These are phyloP conservation scores for Eudasyphora cyanicolor DNA, from an alignment of 2,888 invertebrate species.

Conservation along the genomic window DNA sequence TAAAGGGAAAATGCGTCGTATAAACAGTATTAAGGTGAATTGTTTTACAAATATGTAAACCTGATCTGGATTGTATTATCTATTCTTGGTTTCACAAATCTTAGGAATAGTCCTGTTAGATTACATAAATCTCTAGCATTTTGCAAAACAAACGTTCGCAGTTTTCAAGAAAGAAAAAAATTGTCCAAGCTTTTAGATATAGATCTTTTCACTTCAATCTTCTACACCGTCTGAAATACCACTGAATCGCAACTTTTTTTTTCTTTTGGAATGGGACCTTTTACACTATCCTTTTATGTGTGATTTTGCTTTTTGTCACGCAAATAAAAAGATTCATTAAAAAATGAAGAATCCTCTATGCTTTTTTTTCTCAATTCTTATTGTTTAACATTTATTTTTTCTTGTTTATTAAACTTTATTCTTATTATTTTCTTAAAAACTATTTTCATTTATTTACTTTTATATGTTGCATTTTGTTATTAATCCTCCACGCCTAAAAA, in stretches of 20 bases:
- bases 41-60: no score
- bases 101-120: no score
- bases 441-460: slow-evolving; percentile 66
- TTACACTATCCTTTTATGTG: not conserved
- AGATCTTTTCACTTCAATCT: not conserved
- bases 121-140: no score
- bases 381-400: slow-evolving; percentile 51
- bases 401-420: slow-evolving; percentile 54
- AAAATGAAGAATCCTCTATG: not conserved
- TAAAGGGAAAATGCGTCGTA: no score
- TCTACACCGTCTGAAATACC: not conserved
- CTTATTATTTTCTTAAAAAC: slow-evolving; percentile 59
- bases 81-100: no score
- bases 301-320: not conserved
- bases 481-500: slow-evolving; percentile 68
- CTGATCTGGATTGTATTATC: no score
- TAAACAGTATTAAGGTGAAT: no score
- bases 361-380: slow-evolving; percentile 47
- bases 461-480: slow-evolving; percentile 69
- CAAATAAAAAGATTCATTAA: not conserved
- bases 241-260: not conserved
- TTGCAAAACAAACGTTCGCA: no score
- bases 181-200: not conserved
- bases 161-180: no score
- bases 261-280: not conserved